These are phyloP conservation scores for Poeciliopsis occidentalis DNA, from an alignment of 2,113 vertebrate genomes.

Conservation along the genomic window DNA sequence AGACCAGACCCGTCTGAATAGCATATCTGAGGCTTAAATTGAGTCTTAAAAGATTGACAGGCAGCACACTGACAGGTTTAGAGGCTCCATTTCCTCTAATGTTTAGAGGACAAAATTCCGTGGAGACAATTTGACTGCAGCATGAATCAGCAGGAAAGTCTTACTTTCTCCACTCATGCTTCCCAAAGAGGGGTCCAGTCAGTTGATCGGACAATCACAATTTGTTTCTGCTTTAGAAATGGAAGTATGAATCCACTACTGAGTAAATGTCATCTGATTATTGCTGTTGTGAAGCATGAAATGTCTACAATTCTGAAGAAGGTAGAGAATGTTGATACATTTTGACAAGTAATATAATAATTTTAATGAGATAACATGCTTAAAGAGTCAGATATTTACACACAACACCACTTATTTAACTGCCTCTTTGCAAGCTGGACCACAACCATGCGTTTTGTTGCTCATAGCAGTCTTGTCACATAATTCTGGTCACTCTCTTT, in stretches of 20 bases:
- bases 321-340: neutral
- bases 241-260: neutral
- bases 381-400: too few relatives aligned
- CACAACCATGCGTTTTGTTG: too few relatives aligned
- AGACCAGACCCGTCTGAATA: slow-evolving; percentile 33
- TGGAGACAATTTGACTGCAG: slow-evolving; percentile 61
- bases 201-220: slow-evolving; percentile 27
- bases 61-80: slow-evolving; percentile 48
- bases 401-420: too few relatives aligned
- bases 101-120: slow-evolving; percentile 55
- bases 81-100: slow-evolving; percentile 52
- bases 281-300: neutral
- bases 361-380: too few relatives aligned
- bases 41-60: slow-evolving; percentile 29
- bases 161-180: slow-evolving; percentile 30
- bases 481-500: too few relatives aligned
- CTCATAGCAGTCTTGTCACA: too few relatives aligned
- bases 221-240: slow-evolving; percentile 5
- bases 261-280: neutral
- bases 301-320: neutral
- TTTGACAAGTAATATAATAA: neutral
- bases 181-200: slow-evolving; percentile 28
- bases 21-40: slow-evolving; percentile 46
- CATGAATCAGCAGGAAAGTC: slow-evolving; percentile 69
- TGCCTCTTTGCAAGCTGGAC: too few relatives aligned